Evolutionary conservation across 2,113 vertebrate species (phyloP).

Genomic region (Rhabdomys dilectus): DNA sequence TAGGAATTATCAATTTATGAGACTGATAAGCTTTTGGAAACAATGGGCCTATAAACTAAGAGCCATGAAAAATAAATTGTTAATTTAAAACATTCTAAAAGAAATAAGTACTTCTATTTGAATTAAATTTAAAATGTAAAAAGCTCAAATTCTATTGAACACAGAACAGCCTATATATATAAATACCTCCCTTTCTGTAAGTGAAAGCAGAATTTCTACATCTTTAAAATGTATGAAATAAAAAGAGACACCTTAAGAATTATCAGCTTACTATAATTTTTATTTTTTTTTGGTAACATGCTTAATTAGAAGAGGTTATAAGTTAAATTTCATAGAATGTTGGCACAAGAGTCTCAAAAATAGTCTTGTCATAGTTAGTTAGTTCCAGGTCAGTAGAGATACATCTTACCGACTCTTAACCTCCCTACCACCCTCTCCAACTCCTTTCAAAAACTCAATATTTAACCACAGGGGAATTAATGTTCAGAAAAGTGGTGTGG

Average conservation of each 20-base stretch:
- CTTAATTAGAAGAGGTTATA: constrained; percentile 33
- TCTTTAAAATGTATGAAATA: constrained; percentile 44
- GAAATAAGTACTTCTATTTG: constrained; percentile 56
- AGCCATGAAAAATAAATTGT: constrained; percentile 35
- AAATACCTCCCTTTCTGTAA: not conserved
- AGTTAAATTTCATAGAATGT: constrained; percentile 46
- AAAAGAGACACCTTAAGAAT: constrained; percentile 45
- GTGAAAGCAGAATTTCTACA: constrained; percentile 38
- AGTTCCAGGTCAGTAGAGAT: not conserved
- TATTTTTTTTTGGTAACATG: not conserved
- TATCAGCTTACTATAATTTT: constrained; percentile 14
- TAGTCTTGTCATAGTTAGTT: not conserved
- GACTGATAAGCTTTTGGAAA: constrained; percentile 52
- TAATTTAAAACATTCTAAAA: constrained; percentile 58
- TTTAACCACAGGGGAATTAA: not conserved
- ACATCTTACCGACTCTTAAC: not conserved
- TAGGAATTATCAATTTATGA: constrained; percentile 72
- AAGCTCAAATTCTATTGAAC: not conserved
- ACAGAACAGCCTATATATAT: not conserved
- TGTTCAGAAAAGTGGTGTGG: constrained; percentile 17
- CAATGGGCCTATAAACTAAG: constrained; percentile 63
- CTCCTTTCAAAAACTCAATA: not conserved
- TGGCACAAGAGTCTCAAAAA: not conserved
- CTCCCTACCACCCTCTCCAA: not conserved
- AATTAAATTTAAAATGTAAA: constrained; percentile 39